Conservation (phyloP, 2,797 vertebrate species). For the Acanthurus tractus region DNA sequence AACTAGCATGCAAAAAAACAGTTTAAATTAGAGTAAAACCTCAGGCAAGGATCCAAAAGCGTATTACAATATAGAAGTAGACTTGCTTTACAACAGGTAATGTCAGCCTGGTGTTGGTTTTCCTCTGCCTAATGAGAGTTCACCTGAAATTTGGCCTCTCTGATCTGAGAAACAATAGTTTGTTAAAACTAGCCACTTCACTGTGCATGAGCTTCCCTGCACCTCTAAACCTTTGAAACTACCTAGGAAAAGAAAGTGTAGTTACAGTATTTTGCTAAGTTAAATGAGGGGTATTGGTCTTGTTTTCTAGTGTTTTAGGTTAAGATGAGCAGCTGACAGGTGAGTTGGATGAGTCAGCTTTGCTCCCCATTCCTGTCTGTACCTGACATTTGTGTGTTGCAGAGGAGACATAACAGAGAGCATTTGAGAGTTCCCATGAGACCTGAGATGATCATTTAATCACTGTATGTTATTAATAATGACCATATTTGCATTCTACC, state of each 20-base stretch:
- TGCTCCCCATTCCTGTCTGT: not conserved
- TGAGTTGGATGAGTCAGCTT: not conserved
- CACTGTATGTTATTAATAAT: not conserved
- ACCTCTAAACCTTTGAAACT: constrained; percentile 40
- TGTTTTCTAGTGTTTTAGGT: not conserved
- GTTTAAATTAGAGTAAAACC: constrained; percentile 61
- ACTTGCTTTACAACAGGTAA: constrained; percentile 49
- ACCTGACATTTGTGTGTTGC: not conserved
- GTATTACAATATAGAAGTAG: constrained; percentile 22
- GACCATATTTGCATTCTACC: not conserved
- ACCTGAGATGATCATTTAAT: not conserved
- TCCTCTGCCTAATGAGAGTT: constrained; percentile 60
- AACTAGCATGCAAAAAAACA: constrained; percentile 35
- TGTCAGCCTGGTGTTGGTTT: constrained; percentile 44
- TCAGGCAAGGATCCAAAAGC: constrained; percentile 29
- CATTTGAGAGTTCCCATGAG: not conserved
- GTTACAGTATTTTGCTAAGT: not conserved
- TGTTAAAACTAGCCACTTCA: constrained; percentile 56
- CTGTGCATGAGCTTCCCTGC: constrained; percentile 19
- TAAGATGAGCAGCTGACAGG: not conserved
- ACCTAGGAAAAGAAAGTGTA: not conserved
- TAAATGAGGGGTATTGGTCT: not conserved
- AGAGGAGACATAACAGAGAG: not conserved
- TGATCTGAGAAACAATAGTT: constrained; percentile 64
- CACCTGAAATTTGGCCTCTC: constrained; percentile 60